phyloP scores from a whole-genome alignment of 2,797 vertebrate species.

The Sebastes oblongus region DNA sequence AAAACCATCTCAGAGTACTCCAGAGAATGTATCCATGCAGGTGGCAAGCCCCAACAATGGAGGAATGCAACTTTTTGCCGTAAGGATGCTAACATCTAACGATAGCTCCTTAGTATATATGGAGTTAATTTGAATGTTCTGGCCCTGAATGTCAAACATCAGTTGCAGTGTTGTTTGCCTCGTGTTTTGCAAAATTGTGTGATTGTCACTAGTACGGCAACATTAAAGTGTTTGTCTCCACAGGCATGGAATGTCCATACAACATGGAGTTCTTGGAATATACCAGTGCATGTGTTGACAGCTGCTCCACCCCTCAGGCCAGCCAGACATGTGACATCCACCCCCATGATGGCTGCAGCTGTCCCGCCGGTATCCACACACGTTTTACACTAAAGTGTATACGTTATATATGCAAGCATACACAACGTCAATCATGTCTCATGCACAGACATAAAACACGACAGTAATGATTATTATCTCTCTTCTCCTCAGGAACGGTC shows the following conservation, averaged over 20 bases:
- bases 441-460: not conserved
- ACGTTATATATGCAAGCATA: not conserved
- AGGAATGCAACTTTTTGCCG: slow-evolving; percentile 77
- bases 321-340: slow-evolving; percentile 83
- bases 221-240: slow-evolving; percentile 19
- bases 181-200: not conserved
- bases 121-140: not conserved
- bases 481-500: slow-evolving; percentile 67
- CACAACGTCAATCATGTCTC: not conserved
- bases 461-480: not conserved
- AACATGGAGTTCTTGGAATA: slow-evolving; percentile 85
- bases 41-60: slow-evolving; percentile 78
- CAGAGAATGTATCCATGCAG: slow-evolving; percentile 82
- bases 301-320: slow-evolving; percentile 82
- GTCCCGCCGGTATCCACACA: slow-evolving; percentile 81
- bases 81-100: slow-evolving; percentile 51
- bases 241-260: slow-evolving; percentile 78
- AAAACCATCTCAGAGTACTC: slow-evolving; percentile 82
- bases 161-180: not conserved
- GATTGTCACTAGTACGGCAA: not conserved
- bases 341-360: slow-evolving; percentile 86
- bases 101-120: not conserved
- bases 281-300: slow-evolving; percentile 81
- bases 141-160: not conserved
- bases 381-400: not conserved